Base-by-base conservation (phyloP, 2,888 invertebrate genomes). In the Odontocerum albicorne region DNA sequence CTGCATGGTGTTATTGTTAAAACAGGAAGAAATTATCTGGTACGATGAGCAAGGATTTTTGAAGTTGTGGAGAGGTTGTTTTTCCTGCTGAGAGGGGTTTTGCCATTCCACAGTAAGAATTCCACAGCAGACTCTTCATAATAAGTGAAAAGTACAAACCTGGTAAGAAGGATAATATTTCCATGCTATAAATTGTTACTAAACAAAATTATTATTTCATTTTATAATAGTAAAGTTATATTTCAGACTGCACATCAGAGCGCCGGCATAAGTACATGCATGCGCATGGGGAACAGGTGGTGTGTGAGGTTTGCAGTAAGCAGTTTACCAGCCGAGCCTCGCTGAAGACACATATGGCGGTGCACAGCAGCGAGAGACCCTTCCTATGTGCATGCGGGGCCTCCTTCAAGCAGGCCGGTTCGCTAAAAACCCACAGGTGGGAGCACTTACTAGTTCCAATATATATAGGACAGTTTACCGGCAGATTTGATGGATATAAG, bases 371-470 rank as follows among this genome's bases (percentile, higher is more conserved):
- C 3, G 55, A 44, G 22, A 38, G 50, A 13, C 32, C 50, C 12
- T 50, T 32, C 20, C 21, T 42, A 4, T 55, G 55, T 31, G 20
- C 17, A 7, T 55, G 55, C 21, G 50, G 49, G 1, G 39, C 44
- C 3, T 21, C 50, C 4, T 55, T 55, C 35, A 49, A 44, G 21
- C 55, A 55, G 32, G 22, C 32, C 4, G 38, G 40, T n/a, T 31
- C 44, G 3, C 40, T 55, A 1, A 38, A 55, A 20, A 45, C 13
- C 3, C 55, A 55, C 49, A 49, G 33, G 55, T 55, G 21, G 32
- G 49, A 19, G 13, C 17, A n/a, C n/a, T n/a, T n/a, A n/a, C n/a
- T n/a, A n/a, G n/a, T n/a, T n/a, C n/a, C n/a, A n/a, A n/a, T n/a
- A n/a, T n/a, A n/a, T n/a, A n/a, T n/a, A n/a, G n/a, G n/a, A n/a